A percentile compares a stretch with the other conserved stretches of the same genome.
phyloP scores from a whole-genome alignment of 2,113 vertebrate genomes.

The Trichechus manatus region DNA sequence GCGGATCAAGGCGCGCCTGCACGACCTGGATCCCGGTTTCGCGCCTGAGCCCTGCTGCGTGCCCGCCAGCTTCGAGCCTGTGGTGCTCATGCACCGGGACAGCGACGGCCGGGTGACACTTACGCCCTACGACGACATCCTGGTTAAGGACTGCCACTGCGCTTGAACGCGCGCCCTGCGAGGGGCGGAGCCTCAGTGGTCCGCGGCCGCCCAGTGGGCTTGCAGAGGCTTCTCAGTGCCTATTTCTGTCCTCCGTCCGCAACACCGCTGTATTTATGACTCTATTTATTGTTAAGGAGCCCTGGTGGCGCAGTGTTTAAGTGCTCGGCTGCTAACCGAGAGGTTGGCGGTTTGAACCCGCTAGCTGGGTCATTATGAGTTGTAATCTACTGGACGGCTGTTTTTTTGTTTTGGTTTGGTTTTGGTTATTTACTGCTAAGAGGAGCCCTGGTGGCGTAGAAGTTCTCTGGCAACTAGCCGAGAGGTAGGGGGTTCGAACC shows the following conservation, averaged over 20 bases:
- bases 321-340: not conserved
- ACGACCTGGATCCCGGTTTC: conserved; percentile 88
- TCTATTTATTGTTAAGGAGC: conserved; percentile 65
- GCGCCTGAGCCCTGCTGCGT: conserved; percentile 93
- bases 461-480: not conserved
- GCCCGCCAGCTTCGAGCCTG: conserved; percentile 91
- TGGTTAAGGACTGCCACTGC: conserved; percentile 94
- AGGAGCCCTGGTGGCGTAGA: not conserved
- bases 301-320: not conserved
- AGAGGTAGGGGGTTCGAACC: not conserved
- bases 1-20: conserved; percentile 92
- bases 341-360: not conserved
- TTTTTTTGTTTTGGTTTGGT: no score
- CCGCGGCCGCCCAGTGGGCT: not conserved
- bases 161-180: conserved; percentile 83
- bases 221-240: not conserved
- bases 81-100: conserved; percentile 94
- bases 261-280: conserved; percentile 70
- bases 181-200: not conserved
- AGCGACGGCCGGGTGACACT: conserved; percentile 89
- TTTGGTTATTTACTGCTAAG: conserved; percentile 63
- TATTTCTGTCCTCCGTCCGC: not conserved
- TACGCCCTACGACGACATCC: conserved; percentile 92
- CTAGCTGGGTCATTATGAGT: no score
- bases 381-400: no score